Percentiles rank a stretch among this genome's conserved stretches.
Conservation (phyloP, 2,113 vertebrate species). For the Microtus montanus region DNA sequence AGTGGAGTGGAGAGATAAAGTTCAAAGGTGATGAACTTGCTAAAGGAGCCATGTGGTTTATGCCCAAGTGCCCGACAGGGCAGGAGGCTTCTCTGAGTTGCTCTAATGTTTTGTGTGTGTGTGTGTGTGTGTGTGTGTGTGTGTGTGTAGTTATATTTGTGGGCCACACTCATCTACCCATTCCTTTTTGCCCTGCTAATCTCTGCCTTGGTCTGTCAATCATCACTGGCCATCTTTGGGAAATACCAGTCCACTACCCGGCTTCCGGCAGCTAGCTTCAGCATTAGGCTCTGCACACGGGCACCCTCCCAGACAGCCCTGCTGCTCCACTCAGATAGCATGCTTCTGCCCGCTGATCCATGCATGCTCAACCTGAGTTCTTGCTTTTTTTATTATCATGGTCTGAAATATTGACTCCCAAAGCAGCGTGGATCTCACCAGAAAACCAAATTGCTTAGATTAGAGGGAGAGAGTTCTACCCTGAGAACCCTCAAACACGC, state of each 20-base stretch:
- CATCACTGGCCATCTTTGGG: slow-evolving; percentile 56
- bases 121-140: slow-evolving; percentile 11
- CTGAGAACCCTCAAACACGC: slow-evolving; percentile 43
- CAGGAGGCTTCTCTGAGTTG: slow-evolving; percentile 52
- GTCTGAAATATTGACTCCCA: slow-evolving; percentile 44
- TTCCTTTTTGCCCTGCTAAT: slow-evolving; percentile 61
- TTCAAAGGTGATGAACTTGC: slow-evolving; percentile 39
- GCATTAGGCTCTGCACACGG: not conserved
- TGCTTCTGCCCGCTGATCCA: not conserved
- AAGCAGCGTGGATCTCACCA: slow-evolving; percentile 46
- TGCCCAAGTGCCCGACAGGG: slow-evolving; percentile 61
- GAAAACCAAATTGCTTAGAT: slow-evolving; percentile 63
- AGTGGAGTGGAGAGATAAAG: not conserved
- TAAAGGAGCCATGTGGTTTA: slow-evolving; percentile 58
- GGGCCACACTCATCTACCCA: not conserved
- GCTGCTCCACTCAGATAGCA: not conserved
- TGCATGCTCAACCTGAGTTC: not conserved
- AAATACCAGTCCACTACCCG: not conserved
- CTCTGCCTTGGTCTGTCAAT: slow-evolving; percentile 48
- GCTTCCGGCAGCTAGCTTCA: not conserved
- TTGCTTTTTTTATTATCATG: not conserved
- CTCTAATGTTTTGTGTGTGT: slow-evolving; percentile 44
- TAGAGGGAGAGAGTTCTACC: not conserved
- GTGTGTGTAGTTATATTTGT: slow-evolving; percentile 48
- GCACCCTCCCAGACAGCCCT: not conserved